A percentile compares a stretch with the other conserved stretches of the same genome.
These are phyloP conservation scores for Megaleporinus macrocephalus DNA, from an alignment of 2,113 vertebrate species.

Conservation along the genomic window DNA sequence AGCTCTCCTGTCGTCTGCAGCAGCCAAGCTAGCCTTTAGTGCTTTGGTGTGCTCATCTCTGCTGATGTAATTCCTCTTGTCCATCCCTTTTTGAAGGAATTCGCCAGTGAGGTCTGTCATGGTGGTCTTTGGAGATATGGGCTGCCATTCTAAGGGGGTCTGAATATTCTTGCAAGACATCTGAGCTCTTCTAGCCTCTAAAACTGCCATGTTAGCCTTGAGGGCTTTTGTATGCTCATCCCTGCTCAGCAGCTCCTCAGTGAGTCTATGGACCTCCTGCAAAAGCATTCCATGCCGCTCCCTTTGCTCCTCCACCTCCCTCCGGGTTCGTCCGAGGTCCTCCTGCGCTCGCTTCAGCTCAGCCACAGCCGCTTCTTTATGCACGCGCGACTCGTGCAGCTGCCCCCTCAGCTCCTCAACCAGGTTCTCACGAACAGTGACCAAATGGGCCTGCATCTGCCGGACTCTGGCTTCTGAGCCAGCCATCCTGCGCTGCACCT, in stretches of 20 bases:
- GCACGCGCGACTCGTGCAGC: slow-evolving; percentile 77
- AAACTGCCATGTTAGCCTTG: slow-evolving; percentile 51
- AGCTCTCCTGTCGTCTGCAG: slow-evolving; percentile 63
- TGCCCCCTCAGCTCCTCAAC: slow-evolving; percentile 81
- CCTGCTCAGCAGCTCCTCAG: slow-evolving; percentile 73
- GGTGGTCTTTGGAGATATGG: slow-evolving; percentile 65
- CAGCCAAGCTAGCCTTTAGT: slow-evolving; percentile 53
- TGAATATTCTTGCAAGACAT: slow-evolving; percentile 43
- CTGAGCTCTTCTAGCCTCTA: slow-evolving; percentile 66
- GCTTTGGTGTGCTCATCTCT: slow-evolving; percentile 72
- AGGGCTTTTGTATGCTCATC: slow-evolving; percentile 72
- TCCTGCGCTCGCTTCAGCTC: slow-evolving; percentile 81
- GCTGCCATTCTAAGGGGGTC: slow-evolving; percentile 68
- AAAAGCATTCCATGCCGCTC: slow-evolving; percentile 73
- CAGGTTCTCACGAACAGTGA: slow-evolving; percentile 82
- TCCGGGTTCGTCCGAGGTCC: slow-evolving; percentile 78
- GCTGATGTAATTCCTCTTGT: slow-evolving; percentile 73
- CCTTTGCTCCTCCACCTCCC: slow-evolving; percentile 75
- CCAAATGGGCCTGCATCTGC: slow-evolving; percentile 87
- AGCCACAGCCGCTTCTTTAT: slow-evolving; percentile 79
- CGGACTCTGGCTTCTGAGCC: slow-evolving; percentile 87
- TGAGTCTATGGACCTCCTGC: slow-evolving; percentile 77
- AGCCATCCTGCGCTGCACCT: slow-evolving; percentile 87
- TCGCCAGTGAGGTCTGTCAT: slow-evolving; percentile 68
- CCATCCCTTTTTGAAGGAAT: slow-evolving; percentile 57